phyloP scores from a whole-genome alignment of 2,797 vertebrate genomes.

The Valencia hispanica region DNA sequence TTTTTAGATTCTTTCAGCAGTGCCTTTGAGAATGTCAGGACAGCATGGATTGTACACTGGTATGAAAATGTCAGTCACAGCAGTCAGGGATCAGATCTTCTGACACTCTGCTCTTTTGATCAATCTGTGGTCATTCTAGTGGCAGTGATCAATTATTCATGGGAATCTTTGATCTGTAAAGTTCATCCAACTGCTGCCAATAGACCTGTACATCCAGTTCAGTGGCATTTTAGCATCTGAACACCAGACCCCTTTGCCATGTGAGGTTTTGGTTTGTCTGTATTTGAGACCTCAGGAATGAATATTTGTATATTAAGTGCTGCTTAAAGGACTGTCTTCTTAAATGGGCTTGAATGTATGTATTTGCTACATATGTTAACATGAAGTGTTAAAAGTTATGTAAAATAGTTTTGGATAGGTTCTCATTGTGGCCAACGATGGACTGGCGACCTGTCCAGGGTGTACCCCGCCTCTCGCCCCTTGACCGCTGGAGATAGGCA shows the following conservation, averaged over 20 bases:
- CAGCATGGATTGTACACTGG: neutral
- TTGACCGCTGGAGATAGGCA: too few relatives aligned
- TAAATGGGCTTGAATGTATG: neutral
- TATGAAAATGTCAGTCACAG: neutral
- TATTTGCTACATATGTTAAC: neutral
- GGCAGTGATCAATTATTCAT: constrained; percentile 47
- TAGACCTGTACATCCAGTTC: neutral
- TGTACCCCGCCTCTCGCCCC: too few relatives aligned
- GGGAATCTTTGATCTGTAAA: constrained; percentile 2
- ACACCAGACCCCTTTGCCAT: neutral
- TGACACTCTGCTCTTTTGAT: constrained; percentile 36
- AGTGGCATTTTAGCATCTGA: neutral
- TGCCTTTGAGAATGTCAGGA: neutral
- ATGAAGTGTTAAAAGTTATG: neutral
- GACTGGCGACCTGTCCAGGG: too few relatives aligned
- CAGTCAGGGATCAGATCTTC: neutral
- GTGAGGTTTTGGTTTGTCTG: neutral
- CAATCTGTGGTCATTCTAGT: constrained; percentile 45
- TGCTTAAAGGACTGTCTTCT: neutral
- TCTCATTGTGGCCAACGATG: too few relatives aligned
- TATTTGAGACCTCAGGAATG: neutral
- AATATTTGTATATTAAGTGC: neutral
- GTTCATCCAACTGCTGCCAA: neutral
- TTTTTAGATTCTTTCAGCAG: neutral
- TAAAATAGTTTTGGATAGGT: too few relatives aligned